Percentiles rank a stretch among this genome's conserved stretches.
phyloP scores from a whole-genome alignment of 2,113 vertebrate species.

The Ophthalmolycus amberensis region DNA sequence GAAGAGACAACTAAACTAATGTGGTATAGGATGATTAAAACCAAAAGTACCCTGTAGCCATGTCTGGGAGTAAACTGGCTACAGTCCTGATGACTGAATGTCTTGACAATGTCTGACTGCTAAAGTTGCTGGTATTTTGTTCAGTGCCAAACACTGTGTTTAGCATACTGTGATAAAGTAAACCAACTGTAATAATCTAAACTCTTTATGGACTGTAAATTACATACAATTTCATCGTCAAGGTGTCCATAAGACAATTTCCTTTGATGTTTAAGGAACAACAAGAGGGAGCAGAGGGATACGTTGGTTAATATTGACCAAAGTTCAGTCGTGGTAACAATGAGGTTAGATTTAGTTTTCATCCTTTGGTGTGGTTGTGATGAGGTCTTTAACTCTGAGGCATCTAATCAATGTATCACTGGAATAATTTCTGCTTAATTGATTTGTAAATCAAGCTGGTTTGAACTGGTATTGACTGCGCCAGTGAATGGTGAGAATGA shows the following conservation, averaged over 20 bases:
- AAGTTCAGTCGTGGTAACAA: neutral
- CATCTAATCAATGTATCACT: neutral
- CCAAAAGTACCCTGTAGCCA: neutral
- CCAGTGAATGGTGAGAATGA: neutral
- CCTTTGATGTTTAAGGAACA: neutral
- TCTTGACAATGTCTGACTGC: neutral
- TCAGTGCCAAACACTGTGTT: neutral
- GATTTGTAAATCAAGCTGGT: neutral
- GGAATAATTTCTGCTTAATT: neutral
- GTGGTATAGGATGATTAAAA: neutral
- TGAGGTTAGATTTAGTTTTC: neutral
- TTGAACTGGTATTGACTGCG: neutral
- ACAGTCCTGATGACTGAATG: neutral
- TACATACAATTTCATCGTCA: conserved; percentile 7
- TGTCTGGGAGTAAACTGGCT: neutral
- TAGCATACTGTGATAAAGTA: neutral
- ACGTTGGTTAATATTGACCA: neutral
- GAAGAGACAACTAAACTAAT: neutral
- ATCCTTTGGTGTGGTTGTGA: conserved; percentile 4
- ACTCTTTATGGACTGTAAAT: neutral
- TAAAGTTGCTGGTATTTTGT: neutral
- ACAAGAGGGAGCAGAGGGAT: neutral
- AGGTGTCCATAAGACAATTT: conserved; percentile 6
- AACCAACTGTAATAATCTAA: neutral
- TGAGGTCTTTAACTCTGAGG: neutral